These are phyloP conservation scores for Drosophila littoralis DNA, from an alignment of 1,140 invertebrate species.

Conservation along the genomic window DNA sequence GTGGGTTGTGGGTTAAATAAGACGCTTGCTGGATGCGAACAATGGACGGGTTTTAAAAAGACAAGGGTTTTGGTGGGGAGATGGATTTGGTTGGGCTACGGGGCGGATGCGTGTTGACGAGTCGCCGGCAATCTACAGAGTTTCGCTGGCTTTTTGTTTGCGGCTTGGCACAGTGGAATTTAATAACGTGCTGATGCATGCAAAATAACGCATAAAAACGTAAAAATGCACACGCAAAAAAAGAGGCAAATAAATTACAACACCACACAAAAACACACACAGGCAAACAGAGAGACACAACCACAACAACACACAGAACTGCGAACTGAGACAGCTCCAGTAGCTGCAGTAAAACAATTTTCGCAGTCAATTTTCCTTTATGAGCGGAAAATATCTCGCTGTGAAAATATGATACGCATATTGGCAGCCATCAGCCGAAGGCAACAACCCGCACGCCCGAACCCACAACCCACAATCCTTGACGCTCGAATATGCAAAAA, in stretches of 20 bases:
- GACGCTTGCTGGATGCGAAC: slow-evolving; percentile 10
- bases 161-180: slow-evolving; percentile 65
- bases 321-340: slow-evolving; percentile 34
- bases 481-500: neutral
- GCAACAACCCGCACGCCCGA: slow-evolving; percentile 21
- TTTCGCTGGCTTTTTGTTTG: slow-evolving; percentile 46
- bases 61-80: neutral
- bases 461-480: neutral
- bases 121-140: slow-evolving; percentile 29
- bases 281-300: slow-evolving; percentile 16
- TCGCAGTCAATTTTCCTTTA: slow-evolving; percentile 83
- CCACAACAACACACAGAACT: slow-evolving; percentile 9
- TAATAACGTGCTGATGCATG: slow-evolving; percentile 82
- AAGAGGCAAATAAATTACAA: slow-evolving; percentile 41
- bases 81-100: neutral
- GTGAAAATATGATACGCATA: slow-evolving; percentile 79
- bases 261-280: slow-evolving; percentile 21
- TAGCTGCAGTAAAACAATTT: slow-evolving; percentile 74
- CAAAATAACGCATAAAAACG: slow-evolving; percentile 79
- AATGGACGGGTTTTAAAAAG: neutral
- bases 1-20: slow-evolving; percentile 35
- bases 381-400: slow-evolving; percentile 73
- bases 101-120: slow-evolving; percentile 34
- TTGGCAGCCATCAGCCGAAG: slow-evolving; percentile 60
- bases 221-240: slow-evolving; percentile 74